These are phyloP conservation scores for Calycopis cecrops DNA, from an alignment of 1,140 invertebrate genomes.

Conservation along the genomic window DNA sequence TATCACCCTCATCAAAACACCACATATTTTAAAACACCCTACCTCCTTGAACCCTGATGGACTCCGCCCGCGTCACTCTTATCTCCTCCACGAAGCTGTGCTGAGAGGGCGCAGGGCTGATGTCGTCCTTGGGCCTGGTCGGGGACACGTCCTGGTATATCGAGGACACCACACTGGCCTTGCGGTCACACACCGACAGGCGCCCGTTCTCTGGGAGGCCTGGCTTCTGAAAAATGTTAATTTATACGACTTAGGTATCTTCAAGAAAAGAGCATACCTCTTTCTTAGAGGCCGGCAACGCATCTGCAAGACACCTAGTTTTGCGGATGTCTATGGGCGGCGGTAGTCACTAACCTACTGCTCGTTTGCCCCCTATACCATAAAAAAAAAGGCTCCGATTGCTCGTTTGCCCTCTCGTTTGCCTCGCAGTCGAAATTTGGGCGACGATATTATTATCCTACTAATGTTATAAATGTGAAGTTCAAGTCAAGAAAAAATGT, in stretches of 20 bases:
- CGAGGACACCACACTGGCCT: conserved; percentile 60
- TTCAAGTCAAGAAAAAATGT: too few relatives aligned
- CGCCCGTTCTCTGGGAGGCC: conserved; percentile 59
- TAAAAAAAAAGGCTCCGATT: too few relatives aligned
- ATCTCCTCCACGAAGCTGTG: conserved; percentile 51
- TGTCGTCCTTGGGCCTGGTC: conserved; percentile 61
- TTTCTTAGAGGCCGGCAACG: background rate
- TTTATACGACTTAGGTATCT: too few relatives aligned
- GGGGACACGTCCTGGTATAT: conserved; percentile 68
- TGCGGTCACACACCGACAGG: conserved; percentile 64
- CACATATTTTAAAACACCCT: background rate
- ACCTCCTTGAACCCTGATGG: conserved; percentile 47
- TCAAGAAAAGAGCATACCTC: too few relatives aligned
- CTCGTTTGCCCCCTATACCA: too few relatives aligned
- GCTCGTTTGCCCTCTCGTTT: too few relatives aligned
- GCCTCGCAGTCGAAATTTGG: too few relatives aligned
- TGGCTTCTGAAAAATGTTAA: conserved; percentile 40
- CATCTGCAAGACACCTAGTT: background rate
- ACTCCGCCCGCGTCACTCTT: conserved; percentile 45
- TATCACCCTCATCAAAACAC: conserved; percentile 36
- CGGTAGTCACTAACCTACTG: too few relatives aligned
- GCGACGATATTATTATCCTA: too few relatives aligned
- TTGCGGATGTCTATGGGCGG: too few relatives aligned
- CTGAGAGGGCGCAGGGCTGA: conserved; percentile 65
- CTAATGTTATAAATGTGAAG: too few relatives aligned